Evolutionary conservation across 2,797 vertebrate species (phyloP).

Genomic region (Labeo calbasu): DNA sequence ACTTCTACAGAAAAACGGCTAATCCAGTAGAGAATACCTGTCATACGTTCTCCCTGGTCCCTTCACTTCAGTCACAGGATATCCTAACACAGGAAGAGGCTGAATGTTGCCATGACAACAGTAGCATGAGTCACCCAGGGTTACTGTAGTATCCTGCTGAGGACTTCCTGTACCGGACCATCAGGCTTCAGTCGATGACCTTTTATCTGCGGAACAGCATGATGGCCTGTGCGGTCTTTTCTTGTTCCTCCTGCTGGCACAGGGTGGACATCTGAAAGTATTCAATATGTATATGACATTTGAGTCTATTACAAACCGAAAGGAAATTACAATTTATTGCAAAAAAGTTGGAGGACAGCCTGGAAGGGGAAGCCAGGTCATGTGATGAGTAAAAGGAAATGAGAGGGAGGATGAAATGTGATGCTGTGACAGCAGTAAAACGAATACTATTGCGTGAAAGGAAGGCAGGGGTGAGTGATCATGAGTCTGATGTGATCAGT

Average conservation of each 20-base stretch:
- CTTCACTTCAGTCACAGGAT: conserved; percentile 40
- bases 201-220: conserved; percentile 31
- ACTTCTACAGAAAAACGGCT: neutral
- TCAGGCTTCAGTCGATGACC: conserved; percentile 22
- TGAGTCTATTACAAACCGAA: neutral
- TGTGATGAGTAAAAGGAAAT: conserved; percentile 51
- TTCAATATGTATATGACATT: conserved; percentile 10
- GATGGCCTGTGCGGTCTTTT: neutral
- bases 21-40: conserved; percentile 6
- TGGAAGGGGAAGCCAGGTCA: conserved; percentile 47
- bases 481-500: conserved; percentile 16
- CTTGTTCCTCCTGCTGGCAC: neutral
- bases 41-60: conserved; percentile 8
- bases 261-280: conserved; percentile 19
- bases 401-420: conserved; percentile 16
- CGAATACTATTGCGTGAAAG: neutral
- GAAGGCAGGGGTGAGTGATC: conserved; percentile 22
- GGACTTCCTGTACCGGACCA: conserved; percentile 38
- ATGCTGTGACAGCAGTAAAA: conserved; percentile 52
- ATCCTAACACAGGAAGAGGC: conserved; percentile 54
- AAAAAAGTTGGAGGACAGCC: conserved; percentile 10
- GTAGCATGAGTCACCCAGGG: conserved; percentile 42
- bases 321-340: neutral
- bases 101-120: conserved; percentile 39
- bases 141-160: conserved; percentile 18